A percentile compares a stretch with the other conserved stretches of the same genome.
phyloP scores from a whole-genome alignment of 2,888 invertebrate species.

The Disparrhopalites patrizii region DNA sequence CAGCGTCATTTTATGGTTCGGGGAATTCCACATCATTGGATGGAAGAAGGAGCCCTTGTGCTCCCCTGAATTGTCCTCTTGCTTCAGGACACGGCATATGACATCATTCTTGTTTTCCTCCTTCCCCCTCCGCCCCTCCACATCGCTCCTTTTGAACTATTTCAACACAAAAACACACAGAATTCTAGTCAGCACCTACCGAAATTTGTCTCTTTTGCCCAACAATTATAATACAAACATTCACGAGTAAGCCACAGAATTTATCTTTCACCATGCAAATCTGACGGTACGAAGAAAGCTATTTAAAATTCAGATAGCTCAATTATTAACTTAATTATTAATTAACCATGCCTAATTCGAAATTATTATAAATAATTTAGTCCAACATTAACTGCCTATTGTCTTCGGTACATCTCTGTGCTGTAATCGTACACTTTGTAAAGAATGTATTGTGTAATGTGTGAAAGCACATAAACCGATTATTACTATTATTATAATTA shows the following conservation, averaged over 20 bases:
- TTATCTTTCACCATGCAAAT: too few relatives aligned
- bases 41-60: conserved; percentile 25
- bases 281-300: too few relatives aligned
- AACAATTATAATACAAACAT: too few relatives aligned
- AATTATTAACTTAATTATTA: too few relatives aligned
- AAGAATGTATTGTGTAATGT: not conserved
- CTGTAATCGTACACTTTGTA: not conserved
- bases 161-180: not conserved
- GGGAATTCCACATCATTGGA: conserved; percentile 25
- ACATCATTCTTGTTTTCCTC: conserved; percentile 18
- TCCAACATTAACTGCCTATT: too few relatives aligned
- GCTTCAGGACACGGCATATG: conserved; percentile 24
- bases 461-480: too few relatives aligned
- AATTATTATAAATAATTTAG: too few relatives aligned
- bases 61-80: conserved; percentile 4
- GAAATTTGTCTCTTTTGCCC: not conserved
- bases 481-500: too few relatives aligned
- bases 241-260: too few relatives aligned
- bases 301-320: too few relatives aligned
- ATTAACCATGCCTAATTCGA: too few relatives aligned
- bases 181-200: not conserved
- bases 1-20: conserved; percentile 29
- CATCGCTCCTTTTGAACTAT: conserved; percentile 17
- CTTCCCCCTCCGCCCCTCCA: not conserved
- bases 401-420: too few relatives aligned